Evolutionary conservation across 2,113 vertebrate genomes (phyloP).

Genomic region (Vimba vimba): DNA sequence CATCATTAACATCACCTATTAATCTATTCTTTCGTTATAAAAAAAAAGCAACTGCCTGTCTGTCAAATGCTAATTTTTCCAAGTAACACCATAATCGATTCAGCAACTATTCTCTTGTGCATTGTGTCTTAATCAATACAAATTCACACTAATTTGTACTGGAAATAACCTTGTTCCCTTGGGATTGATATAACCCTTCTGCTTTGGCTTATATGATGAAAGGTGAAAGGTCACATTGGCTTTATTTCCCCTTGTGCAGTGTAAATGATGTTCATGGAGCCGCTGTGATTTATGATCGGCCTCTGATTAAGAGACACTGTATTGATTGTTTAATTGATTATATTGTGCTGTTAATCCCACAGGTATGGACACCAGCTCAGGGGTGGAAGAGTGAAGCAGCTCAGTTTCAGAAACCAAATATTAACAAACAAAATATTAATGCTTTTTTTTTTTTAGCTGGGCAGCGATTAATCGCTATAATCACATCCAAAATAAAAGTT

Average conservation of each 20-base stretch:
- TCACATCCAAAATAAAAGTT: too few species aligned
- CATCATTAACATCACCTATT: neutral
- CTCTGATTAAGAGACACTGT: constrained; percentile 23
- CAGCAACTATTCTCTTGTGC: neutral
- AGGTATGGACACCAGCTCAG: neutral
- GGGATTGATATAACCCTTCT: too few species aligned
- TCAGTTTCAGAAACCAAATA: neutral
- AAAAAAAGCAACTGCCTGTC: neutral
- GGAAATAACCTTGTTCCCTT: neutral
- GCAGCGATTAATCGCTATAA: too few species aligned
- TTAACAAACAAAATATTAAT: too few species aligned
- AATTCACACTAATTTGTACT: neutral
- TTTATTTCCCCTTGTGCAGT: neutral
- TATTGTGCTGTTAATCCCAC: constrained; percentile 16
- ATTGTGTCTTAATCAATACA: neutral
- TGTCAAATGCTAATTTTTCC: neutral
- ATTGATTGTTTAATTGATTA: constrained; percentile 35
- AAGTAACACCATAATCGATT: neutral
- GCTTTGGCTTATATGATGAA: neutral
- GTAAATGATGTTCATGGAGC: neutral
- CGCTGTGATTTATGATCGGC: neutral
- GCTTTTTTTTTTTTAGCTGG: too few species aligned
- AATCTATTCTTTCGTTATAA: neutral
- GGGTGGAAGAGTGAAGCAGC: neutral
- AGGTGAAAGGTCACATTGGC: neutral